Base-by-base conservation (phyloP, 2,113 vertebrate genomes). In the Barnardius zonarius region DNA sequence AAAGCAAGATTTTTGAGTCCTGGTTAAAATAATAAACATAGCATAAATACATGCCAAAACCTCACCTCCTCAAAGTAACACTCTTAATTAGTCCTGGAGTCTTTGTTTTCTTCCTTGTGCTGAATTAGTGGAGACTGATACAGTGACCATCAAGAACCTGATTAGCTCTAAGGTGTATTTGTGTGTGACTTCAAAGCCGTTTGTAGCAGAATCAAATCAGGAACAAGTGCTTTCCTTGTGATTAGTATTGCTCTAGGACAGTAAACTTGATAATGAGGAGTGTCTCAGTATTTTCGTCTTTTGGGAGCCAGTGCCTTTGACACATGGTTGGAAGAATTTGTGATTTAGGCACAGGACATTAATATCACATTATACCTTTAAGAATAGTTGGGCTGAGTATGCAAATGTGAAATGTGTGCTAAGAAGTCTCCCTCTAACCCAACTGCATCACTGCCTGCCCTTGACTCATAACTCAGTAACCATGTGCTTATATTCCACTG, bases 401-500 rank as follows among this genome's bases (percentile, higher is more conserved):
- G 61, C 31, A 24, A 17, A 43, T n/a, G 41, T 51, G 78, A 95
- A 91, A 49, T 7, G 20, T 72, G 24, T 0, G 0, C 55, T 61
- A 37, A 73, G 62, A 77, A 76, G 6, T 44, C 67, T 93, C 79
- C 89, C 78, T 62, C 59, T 68, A 84, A 92, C 75, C 59, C 80
- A 80, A 12, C 44, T 46, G 73, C 92, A 80, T 92, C 35, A 49
- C 88, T 97, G 88, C 96, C 74, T 93, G 83, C 37, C 31, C 83
- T 95, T 77, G 74, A 95, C 89, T 96, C 89, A 44, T 85, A 86
- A 74, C 95, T 96, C 96, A 77, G 77, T 73, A 91, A 91, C 92
- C 97, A 95, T 97, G 96, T 96, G 97, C 90, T 98, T 93, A 18
- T 86, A 86, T 95, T 95, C 95, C 95, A 92, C 83, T 89, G 95